Base-by-base conservation (phyloP, 2,797 vertebrate species). In the Morelia viridis region DNA sequence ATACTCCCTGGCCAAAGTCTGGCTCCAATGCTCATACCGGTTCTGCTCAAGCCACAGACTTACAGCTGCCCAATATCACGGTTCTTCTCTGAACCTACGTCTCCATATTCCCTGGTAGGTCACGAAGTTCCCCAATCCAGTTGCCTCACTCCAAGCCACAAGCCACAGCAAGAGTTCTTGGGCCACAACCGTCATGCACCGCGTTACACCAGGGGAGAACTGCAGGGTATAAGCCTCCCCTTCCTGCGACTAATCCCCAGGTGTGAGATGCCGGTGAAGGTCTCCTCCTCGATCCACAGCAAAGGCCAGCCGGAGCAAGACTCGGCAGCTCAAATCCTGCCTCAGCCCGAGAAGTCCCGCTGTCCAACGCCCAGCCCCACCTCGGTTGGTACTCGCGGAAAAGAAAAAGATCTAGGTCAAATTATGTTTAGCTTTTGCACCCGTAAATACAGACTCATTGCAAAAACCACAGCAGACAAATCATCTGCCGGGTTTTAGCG, bases 261-360 rank as follows among this genome's bases (percentile, higher is more conserved):
- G 5, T 0, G 4, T 46, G 53, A 41, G 7, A 22, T n/a, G n/a
- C n/a, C n/a, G 41, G 50, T 0, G 0, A 24, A 68, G 6, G 11
- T 24, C 31, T 15, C 64, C 41, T 76, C 15, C 65, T 41, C 56
- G 1, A 7, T 17, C 57, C 58, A 4, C 91, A 64, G 4, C 87
- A 57, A 6, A 10, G 50, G 58, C n/a, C 22, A 3, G 58, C 85
- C 0, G 4, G 2, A 62, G 53, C 17, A 15, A 26, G 15, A 6
- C 50, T 28, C 3, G 13, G 68, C 41, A n/a, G 7, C 17, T 15
- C 53, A 9, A 15, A 62, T 1, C 60, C 26, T 46, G 76, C 76
- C 62, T 61, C 19, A 8, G 19, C 26, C 28, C 53, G 31, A 53
- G 22, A 22, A 92, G 91, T 53, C 46, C 24, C 22, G 4, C 19